Evolutionary conservation across 2,113 vertebrate species (phyloP).

Genomic region (Grantiella picta): DNA sequence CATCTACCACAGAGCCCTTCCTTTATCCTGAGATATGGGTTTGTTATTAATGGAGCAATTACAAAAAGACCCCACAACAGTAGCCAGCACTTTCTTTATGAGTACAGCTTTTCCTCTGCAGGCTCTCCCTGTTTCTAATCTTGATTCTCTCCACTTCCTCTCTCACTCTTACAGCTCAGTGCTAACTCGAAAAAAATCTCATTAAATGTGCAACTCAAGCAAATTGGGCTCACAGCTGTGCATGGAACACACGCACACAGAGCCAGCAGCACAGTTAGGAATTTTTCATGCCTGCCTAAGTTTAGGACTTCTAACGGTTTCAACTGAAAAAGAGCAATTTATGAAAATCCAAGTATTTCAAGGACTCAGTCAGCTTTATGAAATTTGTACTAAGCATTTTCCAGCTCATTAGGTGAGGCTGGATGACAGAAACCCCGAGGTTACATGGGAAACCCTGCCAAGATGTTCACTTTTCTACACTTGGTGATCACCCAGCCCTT

Average conservation of each 20-base stretch:
- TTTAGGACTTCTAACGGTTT: background rate
- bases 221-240: constrained; percentile 5
- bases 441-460: background rate
- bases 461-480: background rate
- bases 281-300: background rate
- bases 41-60: background rate
- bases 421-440: background rate
- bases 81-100: constrained; percentile 20
- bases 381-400: background rate
- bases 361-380: background rate
- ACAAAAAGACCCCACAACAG: background rate
- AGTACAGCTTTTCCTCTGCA: constrained; percentile 23
- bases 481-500: background rate
- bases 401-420: background rate
- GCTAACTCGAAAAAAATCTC: constrained; percentile 7
- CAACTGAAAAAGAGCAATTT: background rate
- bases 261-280: background rate
- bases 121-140: constrained; percentile 36
- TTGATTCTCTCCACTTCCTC: constrained; percentile 24
- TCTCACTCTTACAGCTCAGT: background rate
- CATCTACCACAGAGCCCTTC: background rate
- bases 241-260: background rate
- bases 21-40: background rate
- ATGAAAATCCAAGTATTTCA: background rate
- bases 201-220: constrained; percentile 47